Evolutionary conservation across 2,113 vertebrate species (phyloP).

Genomic region (Perca fluviatilis): DNA sequence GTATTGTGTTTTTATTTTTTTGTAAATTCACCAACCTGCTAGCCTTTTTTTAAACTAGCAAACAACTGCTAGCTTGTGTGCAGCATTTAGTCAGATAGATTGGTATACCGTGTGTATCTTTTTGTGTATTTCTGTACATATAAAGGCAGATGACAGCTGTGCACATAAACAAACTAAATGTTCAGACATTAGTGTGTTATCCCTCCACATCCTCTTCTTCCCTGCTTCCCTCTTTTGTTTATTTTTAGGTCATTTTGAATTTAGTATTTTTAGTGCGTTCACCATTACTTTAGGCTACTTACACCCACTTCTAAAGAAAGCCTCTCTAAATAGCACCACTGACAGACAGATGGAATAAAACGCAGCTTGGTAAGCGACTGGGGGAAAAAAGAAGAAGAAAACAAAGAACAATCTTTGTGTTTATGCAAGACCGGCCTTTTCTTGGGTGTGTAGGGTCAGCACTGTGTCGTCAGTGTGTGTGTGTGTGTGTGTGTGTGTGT

Average conservation of each 20-base stretch:
- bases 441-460: constrained; percentile 67
- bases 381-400: constrained; percentile 49
- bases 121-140: constrained; percentile 4
- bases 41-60: neutral
- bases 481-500: constrained; percentile 4
- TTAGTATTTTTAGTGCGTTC: constrained; percentile 64
- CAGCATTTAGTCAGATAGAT: neutral
- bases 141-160: constrained; percentile 33
- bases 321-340: constrained; percentile 54
- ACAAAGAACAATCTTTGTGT: constrained; percentile 76
- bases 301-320: constrained; percentile 54
- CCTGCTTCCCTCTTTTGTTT: constrained; percentile 56
- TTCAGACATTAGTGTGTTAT: constrained; percentile 49
- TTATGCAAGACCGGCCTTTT: constrained; percentile 70
- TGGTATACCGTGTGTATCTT: neutral
- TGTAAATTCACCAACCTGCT: neutral
- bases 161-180: constrained; percentile 36
- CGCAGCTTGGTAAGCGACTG: constrained; percentile 30
- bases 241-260: constrained; percentile 60
- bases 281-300: constrained; percentile 27
- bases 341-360: constrained; percentile 69
- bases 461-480: constrained; percentile 57
- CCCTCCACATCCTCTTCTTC: constrained; percentile 55
- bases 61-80: neutral
- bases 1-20: neutral